These are phyloP conservation scores for Hermetia illucens DNA, from an alignment of 1,140 invertebrate species.

Conservation along the genomic window DNA sequence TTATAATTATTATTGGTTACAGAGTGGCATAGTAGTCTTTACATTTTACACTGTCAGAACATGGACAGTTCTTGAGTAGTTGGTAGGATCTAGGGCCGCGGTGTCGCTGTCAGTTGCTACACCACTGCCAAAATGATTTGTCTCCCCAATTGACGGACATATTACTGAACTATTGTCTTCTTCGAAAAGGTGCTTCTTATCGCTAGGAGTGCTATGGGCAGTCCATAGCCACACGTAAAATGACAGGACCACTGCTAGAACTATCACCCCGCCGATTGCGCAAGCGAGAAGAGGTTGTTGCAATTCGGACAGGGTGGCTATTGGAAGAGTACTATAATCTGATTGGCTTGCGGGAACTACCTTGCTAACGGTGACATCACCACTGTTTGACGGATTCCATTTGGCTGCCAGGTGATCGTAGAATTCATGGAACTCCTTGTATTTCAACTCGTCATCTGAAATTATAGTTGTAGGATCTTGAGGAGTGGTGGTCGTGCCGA, in stretches of 20 bases:
- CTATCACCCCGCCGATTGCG: conserved; percentile 5
- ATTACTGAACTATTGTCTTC: conserved; percentile 2
- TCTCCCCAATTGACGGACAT: neutral
- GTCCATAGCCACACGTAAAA: conserved; percentile 4
- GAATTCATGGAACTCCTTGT: neutral
- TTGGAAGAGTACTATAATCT: conserved; percentile 16
- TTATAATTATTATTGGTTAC: too few species aligned
- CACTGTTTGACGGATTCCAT: conserved; percentile 2
- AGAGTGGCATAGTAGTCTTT: too few species aligned
- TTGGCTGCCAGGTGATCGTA: neutral
- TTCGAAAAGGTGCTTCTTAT: conserved; percentile 7
- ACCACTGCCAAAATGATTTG: neutral
- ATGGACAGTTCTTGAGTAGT: too few species aligned
- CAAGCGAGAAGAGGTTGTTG: conserved; percentile 9
- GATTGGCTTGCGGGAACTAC: conserved; percentile 23
- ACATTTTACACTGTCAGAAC: too few species aligned
- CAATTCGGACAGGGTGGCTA: conserved; percentile 5
- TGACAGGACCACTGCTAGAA: conserved; percentile 4
- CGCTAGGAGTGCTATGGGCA: conserved; percentile 3
- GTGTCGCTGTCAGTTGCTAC: too few species aligned
- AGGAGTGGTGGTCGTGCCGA: neutral
- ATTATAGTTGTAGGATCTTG: neutral
- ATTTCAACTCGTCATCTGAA: neutral
- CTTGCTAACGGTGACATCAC: conserved; percentile 18
- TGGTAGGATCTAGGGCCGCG: too few species aligned